Conservation (phyloP, 2,797 vertebrate genomes). For the Typhlichthys eigenmanni region DNA sequence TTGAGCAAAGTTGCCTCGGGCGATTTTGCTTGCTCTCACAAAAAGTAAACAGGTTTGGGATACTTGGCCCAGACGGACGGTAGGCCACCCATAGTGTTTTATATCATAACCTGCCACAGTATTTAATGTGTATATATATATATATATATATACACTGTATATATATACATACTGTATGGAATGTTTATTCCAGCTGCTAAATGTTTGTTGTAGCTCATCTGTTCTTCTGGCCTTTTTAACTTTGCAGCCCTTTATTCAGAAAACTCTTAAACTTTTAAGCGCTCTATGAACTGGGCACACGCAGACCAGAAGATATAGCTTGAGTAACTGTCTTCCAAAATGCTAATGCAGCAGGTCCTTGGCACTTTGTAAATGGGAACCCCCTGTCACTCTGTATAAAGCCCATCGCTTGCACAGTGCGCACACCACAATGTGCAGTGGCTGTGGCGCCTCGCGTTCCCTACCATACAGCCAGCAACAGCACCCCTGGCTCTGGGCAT, state of each 20-base stretch:
- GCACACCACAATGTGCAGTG: conserved; percentile 25
- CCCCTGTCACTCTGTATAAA: conserved; percentile 53
- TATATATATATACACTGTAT: not conserved
- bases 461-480: too few species aligned
- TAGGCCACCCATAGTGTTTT: conserved; percentile 18
- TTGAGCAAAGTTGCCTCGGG: conserved; percentile 34
- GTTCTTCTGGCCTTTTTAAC: conserved; percentile 5
- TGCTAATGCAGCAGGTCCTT: conserved; percentile 69
- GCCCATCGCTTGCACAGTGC: conserved; percentile 46
- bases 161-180: conserved; percentile 6
- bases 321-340: conserved; percentile 75
- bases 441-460: too few species aligned
- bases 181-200: conserved; percentile 15
- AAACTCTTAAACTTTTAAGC: conserved; percentile 66
- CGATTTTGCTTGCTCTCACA: conserved; percentile 26
- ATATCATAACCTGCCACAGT: conserved; percentile 26
- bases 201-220: not conserved
- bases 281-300: conserved; percentile 60
- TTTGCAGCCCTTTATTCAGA: conserved; percentile 13
- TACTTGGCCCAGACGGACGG: conserved; percentile 40
- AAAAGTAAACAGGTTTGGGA: conserved; percentile 28
- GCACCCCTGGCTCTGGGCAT: too few species aligned
- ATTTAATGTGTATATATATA: conserved; percentile 11
- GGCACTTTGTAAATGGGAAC: conserved; percentile 65
- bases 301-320: conserved; percentile 69